Evolutionary conservation across 1,140 invertebrate species (phyloP).

Genomic region (Mesaphorura yosii): DNA sequence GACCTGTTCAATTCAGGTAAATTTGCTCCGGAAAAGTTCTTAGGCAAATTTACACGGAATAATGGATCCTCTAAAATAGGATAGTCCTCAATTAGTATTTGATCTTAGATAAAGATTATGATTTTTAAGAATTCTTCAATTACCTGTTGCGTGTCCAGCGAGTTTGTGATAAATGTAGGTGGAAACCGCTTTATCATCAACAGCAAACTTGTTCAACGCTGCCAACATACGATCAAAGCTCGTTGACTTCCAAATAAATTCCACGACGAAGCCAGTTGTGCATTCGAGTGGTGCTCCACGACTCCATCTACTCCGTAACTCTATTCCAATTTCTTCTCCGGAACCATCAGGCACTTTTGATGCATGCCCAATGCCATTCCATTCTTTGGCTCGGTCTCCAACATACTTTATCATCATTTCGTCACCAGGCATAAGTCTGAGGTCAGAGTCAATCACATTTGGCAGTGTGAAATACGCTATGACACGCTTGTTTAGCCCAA

Average conservation of each 20-base stretch:
- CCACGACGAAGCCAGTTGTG: conserved; percentile 90
- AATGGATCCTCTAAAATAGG: conserved; percentile 92
- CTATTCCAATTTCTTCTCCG: conserved; percentile 94
- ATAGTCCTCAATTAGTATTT: too few species aligned
- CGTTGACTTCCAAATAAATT: conserved; percentile 99
- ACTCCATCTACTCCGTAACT: conserved; percentile 67
- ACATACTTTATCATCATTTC: conserved; percentile 87
- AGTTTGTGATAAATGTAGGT: conserved; percentile 95
- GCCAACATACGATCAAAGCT: conserved; percentile 97
- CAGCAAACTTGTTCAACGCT: conserved; percentile 87
- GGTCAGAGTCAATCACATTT: conserved; percentile 52
- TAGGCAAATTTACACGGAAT: conserved; percentile 78
- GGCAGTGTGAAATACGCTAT: conserved; percentile 96
- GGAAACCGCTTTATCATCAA: conserved; percentile 91
- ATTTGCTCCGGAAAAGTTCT: conserved; percentile 93
- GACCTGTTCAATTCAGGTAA: conserved; percentile 94
- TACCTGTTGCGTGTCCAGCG: conserved; percentile 90
- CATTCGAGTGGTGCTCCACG: conserved; percentile 81
- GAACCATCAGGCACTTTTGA: conserved; percentile 99
- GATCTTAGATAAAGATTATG: too few species aligned
- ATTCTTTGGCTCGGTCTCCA: conserved; percentile 81
- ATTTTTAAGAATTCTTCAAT: too few species aligned
- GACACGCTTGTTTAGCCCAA: conserved; percentile 94
- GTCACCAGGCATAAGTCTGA: conserved; percentile 99
- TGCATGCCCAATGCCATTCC: conserved; percentile 88